These are phyloP conservation scores for Monomorium pharaonis DNA, from an alignment of 1,140 invertebrate genomes.

Conservation along the genomic window DNA sequence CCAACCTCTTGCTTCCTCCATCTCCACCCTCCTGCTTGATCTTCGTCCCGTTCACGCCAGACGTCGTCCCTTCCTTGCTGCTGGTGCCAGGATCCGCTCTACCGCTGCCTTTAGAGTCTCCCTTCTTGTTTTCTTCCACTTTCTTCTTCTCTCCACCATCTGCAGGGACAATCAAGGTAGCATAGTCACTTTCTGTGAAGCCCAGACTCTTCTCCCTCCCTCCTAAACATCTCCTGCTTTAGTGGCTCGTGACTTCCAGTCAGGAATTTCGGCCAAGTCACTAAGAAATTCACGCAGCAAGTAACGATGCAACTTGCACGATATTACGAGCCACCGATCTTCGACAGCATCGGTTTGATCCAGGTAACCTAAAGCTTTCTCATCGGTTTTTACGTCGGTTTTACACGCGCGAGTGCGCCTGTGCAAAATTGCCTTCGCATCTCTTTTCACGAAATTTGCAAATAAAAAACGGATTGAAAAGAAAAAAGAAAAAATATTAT, in stretches of 20 bases:
- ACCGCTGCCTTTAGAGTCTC: constrained; percentile 82
- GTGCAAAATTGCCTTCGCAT: constrained; percentile 52
- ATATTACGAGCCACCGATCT: constrained; percentile 52
- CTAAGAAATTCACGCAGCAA: constrained; percentile 69
- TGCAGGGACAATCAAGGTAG: constrained; percentile 86
- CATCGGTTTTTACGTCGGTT: constrained; percentile 7
- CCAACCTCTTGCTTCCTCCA: constrained; percentile 85
- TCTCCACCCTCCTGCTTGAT: constrained; percentile 83
- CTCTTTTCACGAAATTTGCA: neutral
- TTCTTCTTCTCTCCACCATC: constrained; percentile 85
- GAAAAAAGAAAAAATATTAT: neutral
- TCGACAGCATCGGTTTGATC: constrained; percentile 58
- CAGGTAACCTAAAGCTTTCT: constrained; percentile 56
- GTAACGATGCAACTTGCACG: constrained; percentile 60
- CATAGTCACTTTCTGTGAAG: constrained; percentile 81
- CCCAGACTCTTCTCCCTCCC: constrained; percentile 75
- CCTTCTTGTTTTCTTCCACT: constrained; percentile 83
- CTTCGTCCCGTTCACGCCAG: constrained; percentile 81
- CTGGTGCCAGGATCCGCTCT: constrained; percentile 79
- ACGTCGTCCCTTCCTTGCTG: constrained; percentile 82
- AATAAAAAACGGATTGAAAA: neutral
- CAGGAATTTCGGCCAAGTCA: constrained; percentile 66
- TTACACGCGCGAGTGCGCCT: constrained; percentile 6
- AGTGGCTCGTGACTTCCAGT: constrained; percentile 68
- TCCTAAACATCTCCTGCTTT: constrained; percentile 66